A percentile compares a stretch with the other conserved stretches of the same genome.
Conservation (phyloP, 1,140 invertebrate species). For the Tetragonula clypearis region DNA sequence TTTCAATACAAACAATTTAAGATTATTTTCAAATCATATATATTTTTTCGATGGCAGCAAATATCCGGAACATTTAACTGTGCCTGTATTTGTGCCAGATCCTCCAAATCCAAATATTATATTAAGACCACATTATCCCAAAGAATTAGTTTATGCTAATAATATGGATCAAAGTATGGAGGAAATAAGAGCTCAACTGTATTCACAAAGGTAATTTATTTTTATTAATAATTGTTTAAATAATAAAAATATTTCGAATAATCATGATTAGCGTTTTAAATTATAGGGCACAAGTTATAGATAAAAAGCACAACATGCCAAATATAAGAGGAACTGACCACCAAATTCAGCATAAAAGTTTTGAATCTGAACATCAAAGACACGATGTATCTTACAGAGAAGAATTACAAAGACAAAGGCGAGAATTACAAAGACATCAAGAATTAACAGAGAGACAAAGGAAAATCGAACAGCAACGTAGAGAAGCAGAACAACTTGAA, state of each 20-base stretch:
- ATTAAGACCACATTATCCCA: constrained; percentile 79
- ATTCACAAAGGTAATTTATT: constrained; percentile 64
- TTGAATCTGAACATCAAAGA: constrained; percentile 66
- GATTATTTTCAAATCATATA: constrained; percentile 75
- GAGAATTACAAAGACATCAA: constrained; percentile 58
- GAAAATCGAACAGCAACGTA: constrained; percentile 66
- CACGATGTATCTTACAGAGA: constrained; percentile 47
- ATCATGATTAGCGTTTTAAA: constrained; percentile 8
- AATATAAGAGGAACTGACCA: constrained; percentile 32
- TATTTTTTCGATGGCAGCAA: constrained; percentile 78
- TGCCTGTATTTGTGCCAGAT: constrained; percentile 85
- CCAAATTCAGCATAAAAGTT: constrained; percentile 69
- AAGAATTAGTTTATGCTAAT: constrained; percentile 84
- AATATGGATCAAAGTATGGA: constrained; percentile 86
- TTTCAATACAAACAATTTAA: constrained; percentile 68
- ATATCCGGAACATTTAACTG: constrained; percentile 83
- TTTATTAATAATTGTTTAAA: neutral
- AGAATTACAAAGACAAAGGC: constrained; percentile 64
- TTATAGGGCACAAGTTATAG: constrained; percentile 35
- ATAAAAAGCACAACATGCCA: constrained; percentile 36
- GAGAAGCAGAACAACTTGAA: constrained; percentile 63
- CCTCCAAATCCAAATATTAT: constrained; percentile 83
- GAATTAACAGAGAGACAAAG: constrained; percentile 66
- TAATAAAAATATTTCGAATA: neutral
- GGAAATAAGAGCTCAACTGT: constrained; percentile 83